Percentiles rank a stretch among this genome's conserved stretches.
Evolutionary conservation across 1,140 invertebrate species (phyloP).

Genomic region (Zaprionus africanus): DNA sequence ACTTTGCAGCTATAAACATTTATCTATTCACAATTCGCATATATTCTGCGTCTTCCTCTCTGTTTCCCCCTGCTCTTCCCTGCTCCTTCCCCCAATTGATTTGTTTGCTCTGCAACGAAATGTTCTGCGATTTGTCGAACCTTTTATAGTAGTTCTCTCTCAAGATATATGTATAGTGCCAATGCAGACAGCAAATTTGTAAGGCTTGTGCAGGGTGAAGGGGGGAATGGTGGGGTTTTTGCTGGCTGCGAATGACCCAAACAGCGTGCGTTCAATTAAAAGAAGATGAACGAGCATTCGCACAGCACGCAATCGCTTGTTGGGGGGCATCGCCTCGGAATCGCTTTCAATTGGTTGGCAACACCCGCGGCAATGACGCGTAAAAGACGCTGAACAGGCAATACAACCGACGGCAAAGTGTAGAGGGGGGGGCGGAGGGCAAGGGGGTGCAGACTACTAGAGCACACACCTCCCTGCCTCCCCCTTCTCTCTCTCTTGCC

Average conservation of each 20-base stretch:
- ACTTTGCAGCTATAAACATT: background rate
- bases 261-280: conserved; percentile 58
- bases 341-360: conserved; percentile 27
- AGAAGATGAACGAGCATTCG: conserved; percentile 48
- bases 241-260: conserved; percentile 14
- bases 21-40: background rate
- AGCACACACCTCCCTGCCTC: background rate
- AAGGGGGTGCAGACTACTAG: background rate
- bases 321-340: conserved; percentile 10
- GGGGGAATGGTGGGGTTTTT: background rate
- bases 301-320: conserved; percentile 22
- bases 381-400: conserved; percentile 53
- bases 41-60: background rate
- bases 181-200: conserved; percentile 13
- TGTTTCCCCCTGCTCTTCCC: background rate
- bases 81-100: background rate
- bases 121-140: conserved; percentile 6
- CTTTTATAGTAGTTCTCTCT: background rate
- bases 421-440: background rate
- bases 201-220: too few relatives aligned
- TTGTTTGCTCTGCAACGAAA: conserved; percentile 10
- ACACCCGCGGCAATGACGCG: conserved; percentile 43
- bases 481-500: background rate
- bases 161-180: conserved; percentile 7
- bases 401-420: background rate